Conservation (phyloP, 1,140 invertebrate genomes). For the Drosophila subpulchrella region DNA sequence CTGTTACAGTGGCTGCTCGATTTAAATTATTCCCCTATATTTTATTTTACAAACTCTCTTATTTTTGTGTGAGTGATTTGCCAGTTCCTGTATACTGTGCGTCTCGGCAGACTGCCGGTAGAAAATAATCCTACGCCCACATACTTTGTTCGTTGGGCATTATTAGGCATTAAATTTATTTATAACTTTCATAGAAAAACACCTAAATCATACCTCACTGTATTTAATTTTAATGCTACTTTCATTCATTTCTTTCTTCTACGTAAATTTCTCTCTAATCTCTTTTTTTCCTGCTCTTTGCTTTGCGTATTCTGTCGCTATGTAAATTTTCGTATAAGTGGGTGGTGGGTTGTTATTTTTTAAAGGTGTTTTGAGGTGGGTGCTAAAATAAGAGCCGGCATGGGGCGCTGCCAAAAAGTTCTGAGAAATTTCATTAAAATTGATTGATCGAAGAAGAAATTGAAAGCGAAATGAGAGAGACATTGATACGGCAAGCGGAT, state of each 20-base stretch:
- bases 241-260: slow-evolving; percentile 13
- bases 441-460: slow-evolving; percentile 51
- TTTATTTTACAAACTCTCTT: neutral
- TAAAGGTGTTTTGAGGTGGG: slow-evolving; percentile 1
- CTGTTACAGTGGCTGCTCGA: slow-evolving; percentile 12
- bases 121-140: too few species aligned
- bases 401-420: slow-evolving; percentile 23
- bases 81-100: too few species aligned
- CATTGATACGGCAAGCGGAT: slow-evolving; percentile 20
- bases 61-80: too few species aligned
- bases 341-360: neutral
- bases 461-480: slow-evolving; percentile 27
- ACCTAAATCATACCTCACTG: neutral
- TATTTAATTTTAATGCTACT: slow-evolving; percentile 8
- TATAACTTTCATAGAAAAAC: too few species aligned
- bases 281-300: slow-evolving; percentile 6
- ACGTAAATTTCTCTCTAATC: slow-evolving; percentile 10
- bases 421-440: slow-evolving; percentile 54
- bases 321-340: neutral
- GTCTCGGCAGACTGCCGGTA: too few species aligned
- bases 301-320: slow-evolving; percentile 56
- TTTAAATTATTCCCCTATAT: neutral
- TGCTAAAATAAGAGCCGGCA: slow-evolving; percentile 9
- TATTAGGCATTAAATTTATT: too few species aligned
- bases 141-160: too few species aligned